Evolutionary conservation across 2,797 vertebrate species (phyloP).

Genomic region (Cyclopterus lumpus): DNA sequence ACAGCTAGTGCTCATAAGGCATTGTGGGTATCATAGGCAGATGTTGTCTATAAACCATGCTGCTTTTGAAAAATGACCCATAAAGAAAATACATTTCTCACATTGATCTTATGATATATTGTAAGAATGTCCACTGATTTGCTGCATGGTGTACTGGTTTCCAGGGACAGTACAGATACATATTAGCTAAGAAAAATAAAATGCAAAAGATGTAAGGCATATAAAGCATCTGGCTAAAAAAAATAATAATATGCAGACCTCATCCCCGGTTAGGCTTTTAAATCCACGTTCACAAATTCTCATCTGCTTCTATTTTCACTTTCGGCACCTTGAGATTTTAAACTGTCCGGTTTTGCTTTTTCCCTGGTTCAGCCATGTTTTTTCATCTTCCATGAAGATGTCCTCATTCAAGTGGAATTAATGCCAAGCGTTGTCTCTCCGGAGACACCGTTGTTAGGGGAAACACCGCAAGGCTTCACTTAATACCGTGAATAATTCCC

Average conservation of each 20-base stretch:
- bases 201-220: background rate
- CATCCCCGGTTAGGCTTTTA: background rate
- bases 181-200: background rate
- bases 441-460: conserved; percentile 22
- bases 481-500: conserved; percentile 29
- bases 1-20: background rate
- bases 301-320: conserved; percentile 33
- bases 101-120: background rate
- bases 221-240: background rate
- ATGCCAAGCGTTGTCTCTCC: conserved; percentile 25
- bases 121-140: background rate
- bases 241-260: background rate
- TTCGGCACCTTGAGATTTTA: conserved; percentile 16
- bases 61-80: too few relatives aligned
- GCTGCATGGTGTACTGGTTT: background rate
- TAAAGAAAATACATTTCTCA: too few relatives aligned
- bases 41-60: background rate
- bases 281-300: conserved; percentile 11
- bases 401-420: conserved; percentile 32
- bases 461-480: conserved; percentile 31
- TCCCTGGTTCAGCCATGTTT: background rate
- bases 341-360: background rate
- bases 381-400: conserved; percentile 29
- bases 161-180: background rate
- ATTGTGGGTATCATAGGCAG: background rate